phyloP scores from a whole-genome alignment of 2,888 invertebrate species.

The Ormia ochracea region DNA sequence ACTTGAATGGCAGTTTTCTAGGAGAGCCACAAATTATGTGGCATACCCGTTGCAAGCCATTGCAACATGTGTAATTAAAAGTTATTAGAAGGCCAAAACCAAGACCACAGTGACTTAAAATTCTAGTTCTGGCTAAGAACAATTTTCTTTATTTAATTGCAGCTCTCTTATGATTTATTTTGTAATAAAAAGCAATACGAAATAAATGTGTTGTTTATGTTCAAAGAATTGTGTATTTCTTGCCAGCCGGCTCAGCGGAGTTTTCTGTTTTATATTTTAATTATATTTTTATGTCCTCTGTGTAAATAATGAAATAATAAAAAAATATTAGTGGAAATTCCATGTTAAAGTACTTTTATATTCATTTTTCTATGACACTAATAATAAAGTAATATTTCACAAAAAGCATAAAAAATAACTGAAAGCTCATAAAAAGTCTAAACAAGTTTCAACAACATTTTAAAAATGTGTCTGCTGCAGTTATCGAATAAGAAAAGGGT shows the following conservation, averaged over 20 bases:
- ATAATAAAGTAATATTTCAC: slow-evolving; percentile 16
- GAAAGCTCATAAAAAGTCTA: slow-evolving; percentile 25
- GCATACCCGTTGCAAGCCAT: neutral
- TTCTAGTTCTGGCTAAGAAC: neutral
- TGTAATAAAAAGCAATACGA: too few species aligned
- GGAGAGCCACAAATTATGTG: slow-evolving; percentile 43
- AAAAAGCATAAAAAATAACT: neutral
- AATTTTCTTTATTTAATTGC: neutral
- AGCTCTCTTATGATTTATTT: too few species aligned
- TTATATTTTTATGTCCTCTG: neutral
- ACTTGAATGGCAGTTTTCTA: slow-evolving; percentile 52
- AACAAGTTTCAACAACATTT: slow-evolving; percentile 55
- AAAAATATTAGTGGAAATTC: neutral
- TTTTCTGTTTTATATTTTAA: neutral
- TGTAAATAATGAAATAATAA: neutral
- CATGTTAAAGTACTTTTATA: neutral
- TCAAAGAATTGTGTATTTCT: neutral
- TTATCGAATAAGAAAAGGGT: neutral
- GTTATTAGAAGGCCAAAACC: slow-evolving; percentile 10
- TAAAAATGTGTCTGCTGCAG: neutral
- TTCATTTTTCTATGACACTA: slow-evolving; percentile 8
- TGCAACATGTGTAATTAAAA: slow-evolving; percentile 1
- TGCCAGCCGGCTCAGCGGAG: neutral
- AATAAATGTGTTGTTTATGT: too few species aligned
- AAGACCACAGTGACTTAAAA: neutral